phyloP scores from a whole-genome alignment of 2,113 vertebrate genomes.

The Micronycteris hirsuta region DNA sequence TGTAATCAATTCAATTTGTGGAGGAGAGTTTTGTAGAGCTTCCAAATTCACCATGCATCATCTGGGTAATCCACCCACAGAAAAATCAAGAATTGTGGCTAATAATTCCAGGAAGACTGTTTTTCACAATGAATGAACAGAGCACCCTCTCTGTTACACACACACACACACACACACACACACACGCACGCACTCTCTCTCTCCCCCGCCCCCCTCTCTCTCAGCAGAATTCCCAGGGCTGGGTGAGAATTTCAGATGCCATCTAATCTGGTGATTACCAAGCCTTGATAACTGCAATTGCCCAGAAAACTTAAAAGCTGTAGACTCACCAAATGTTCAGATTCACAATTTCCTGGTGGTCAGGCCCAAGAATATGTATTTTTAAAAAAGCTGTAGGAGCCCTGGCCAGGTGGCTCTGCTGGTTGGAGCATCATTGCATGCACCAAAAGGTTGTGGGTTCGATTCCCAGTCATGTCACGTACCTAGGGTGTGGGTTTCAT shows the following conservation, averaged over 20 bases:
- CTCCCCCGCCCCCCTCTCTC: not conserved
- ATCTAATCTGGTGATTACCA: not conserved
- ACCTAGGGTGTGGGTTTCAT: too few relatives aligned
- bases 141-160: not conserved
- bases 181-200: too few relatives aligned
- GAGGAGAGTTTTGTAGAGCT: not conserved
- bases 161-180: too few relatives aligned
- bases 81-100: not conserved
- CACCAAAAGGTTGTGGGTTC: too few relatives aligned
- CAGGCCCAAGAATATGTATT: not conserved
- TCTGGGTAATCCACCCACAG: not conserved
- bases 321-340: not conserved
- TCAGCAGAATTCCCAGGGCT: not conserved
- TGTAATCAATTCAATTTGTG: not conserved
- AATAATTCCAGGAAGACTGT: not conserved
- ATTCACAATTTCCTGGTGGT: not conserved
- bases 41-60: not conserved
- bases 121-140: not conserved
- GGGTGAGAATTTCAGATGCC: not conserved
- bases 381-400: not conserved
- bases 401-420: too few relatives aligned
- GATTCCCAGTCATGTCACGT: too few relatives aligned
- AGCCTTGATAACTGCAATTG: not conserved
- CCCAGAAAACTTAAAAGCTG: not conserved
- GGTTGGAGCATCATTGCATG: too few relatives aligned